These are phyloP conservation scores for Nesogale talazaci DNA, from an alignment of 2,113 vertebrate genomes.

Conservation along the genomic window DNA sequence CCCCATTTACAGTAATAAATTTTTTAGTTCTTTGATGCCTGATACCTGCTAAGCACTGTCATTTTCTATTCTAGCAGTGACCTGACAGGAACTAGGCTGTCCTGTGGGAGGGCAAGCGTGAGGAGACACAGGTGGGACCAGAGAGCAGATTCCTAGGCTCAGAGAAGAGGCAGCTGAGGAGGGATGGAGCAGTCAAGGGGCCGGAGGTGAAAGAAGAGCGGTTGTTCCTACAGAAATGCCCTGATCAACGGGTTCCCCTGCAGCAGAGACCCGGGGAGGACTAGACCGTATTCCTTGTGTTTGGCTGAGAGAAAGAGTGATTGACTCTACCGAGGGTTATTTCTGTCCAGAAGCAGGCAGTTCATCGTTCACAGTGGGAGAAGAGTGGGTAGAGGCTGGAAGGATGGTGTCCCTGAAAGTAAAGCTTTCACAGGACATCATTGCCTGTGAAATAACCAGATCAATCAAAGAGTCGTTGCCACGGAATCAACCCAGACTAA, in stretches of 20 bases:
- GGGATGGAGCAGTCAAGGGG: not conserved
- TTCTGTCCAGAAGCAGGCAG: not conserved
- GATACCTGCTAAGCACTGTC: not conserved
- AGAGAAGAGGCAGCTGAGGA: not conserved
- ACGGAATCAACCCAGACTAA: no score
- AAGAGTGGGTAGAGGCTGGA: not conserved
- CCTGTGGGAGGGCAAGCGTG: not conserved
- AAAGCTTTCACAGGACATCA: not conserved
- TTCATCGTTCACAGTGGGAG: not conserved
- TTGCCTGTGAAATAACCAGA: not conserved
- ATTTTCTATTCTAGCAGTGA: not conserved
- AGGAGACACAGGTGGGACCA: not conserved
- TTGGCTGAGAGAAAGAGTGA: not conserved
- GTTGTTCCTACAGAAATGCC: not conserved
- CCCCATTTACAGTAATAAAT: no score
- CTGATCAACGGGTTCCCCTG: not conserved
- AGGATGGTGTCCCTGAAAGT: not conserved
- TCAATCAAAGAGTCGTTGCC: no score
- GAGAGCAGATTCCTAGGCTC: not conserved
- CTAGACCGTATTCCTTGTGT: not conserved
- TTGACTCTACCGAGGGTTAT: not conserved
- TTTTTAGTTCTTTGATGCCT: no score
- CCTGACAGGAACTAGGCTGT: not conserved
- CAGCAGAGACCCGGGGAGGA: not conserved
- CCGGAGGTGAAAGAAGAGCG: no score